phyloP scores from a whole-genome alignment of 2,797 vertebrate genomes.

The Leptoclinus maculatus region DNA sequence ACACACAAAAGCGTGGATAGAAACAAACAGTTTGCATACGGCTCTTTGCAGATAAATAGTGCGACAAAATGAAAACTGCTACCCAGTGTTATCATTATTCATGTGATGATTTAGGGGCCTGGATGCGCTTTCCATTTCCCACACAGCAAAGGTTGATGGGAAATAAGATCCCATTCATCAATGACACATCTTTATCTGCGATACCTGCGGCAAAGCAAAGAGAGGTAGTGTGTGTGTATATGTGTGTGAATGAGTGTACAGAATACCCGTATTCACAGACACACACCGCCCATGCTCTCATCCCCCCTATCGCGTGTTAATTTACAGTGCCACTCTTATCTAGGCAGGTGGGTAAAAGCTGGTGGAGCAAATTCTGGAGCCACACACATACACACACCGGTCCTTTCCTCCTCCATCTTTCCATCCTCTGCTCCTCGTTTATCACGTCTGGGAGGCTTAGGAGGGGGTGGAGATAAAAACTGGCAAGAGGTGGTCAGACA shows the following conservation, averaged over 20 bases:
- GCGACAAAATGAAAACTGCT: slow-evolving; percentile 63
- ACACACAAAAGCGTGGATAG: slow-evolving; percentile 24
- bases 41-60: slow-evolving; percentile 61
- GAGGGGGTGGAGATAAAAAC: slow-evolving; percentile 61
- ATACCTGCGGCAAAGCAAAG: slow-evolving; percentile 73
- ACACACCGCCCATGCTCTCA: slow-evolving; percentile 23
- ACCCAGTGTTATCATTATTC: slow-evolving; percentile 71
- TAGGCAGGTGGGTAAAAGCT: slow-evolving; percentile 79
- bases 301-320: slow-evolving; percentile 78
- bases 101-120: slow-evolving; percentile 80
- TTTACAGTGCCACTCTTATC: slow-evolving; percentile 85
- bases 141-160: slow-evolving; percentile 80
- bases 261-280: not conserved
- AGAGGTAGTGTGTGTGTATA: slow-evolving; percentile 20
- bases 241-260: slow-evolving; percentile 27
- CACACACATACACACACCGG: slow-evolving; percentile 61
- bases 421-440: slow-evolving; percentile 66
- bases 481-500: slow-evolving; percentile 59
- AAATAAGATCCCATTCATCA: slow-evolving; percentile 86
- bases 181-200: slow-evolving; percentile 84
- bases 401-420: slow-evolving; percentile 56
- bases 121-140: slow-evolving; percentile 77
- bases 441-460: slow-evolving; percentile 58
- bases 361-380: slow-evolving; percentile 63
- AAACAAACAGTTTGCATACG: slow-evolving; percentile 65